Evolutionary conservation across 2,113 vertebrate genomes (phyloP), one percentile per base, ranked within the genome.

Genomic region (Sylvia atricapilla): DNA sequence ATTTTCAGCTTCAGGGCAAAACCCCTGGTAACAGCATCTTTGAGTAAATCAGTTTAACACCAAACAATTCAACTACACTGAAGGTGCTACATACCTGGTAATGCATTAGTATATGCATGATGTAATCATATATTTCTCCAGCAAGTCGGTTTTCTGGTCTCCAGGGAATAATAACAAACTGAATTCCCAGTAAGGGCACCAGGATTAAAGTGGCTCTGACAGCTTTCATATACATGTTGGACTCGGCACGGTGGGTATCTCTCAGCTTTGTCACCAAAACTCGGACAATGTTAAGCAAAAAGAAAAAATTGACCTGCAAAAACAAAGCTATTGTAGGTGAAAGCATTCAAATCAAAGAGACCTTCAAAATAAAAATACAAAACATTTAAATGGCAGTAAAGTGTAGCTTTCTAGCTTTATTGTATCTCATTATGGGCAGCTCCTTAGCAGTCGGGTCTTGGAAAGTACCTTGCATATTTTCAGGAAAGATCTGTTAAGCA

Each of bases 171-270:
- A 99, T 98, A 30, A 99, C 98, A 90, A 99, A 99, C 94, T 99
- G 99, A 93, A 99, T 99, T 76, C 99, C 99, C 77, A 99, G 97
- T 83, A 99, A 98, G 52, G 99, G 99, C 96, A 99, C 99, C 50
- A 99, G 98, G 95, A 99, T 98, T 87, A 99, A 97, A 17, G 99
- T 99, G 94, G 99, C 99, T 95, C 99, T 98, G 90, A 99, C 99
- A 8, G 99, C 99, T 97, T 99, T 99, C 99, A 99, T 99, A 84
- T 99, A 99, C 99, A 99, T 99, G 97, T 99, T 98, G 53, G 98
- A 98, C 92, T 99, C 99, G 0, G 98, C 98, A 28, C 99, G 98
- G 87, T 99, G 99, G 1, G 98, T 99, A 58, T 99, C 98, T 91
- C 98, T 98, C 62, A 99, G 95, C 93, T 99, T 99, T 75, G 98